Conservation (phyloP, 2,113 vertebrate species). For the Gallinago paraguaiae region DNA sequence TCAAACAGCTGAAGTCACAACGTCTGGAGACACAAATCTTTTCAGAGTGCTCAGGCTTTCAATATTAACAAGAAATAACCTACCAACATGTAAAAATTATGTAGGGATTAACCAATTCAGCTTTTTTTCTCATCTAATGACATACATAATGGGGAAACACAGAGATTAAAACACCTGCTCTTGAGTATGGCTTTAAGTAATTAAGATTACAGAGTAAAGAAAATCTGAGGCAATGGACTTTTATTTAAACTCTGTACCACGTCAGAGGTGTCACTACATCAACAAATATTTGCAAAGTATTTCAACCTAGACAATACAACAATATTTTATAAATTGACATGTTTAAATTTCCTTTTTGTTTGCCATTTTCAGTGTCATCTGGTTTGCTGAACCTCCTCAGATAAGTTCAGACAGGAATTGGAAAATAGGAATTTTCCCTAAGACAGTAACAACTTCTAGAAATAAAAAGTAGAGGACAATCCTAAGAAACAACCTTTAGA, state of each 20-base stretch:
- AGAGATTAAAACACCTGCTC: background rate
- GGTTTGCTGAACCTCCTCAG: background rate
- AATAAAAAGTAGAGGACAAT: background rate
- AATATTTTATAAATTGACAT: background rate
- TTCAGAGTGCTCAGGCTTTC: background rate
- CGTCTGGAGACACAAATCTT: background rate
- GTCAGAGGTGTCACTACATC: background rate
- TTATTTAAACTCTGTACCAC: background rate
- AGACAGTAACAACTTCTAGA: background rate
- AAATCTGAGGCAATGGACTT: background rate
- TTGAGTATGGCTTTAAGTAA: background rate
- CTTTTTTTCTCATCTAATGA: background rate
- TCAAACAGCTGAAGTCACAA: background rate
- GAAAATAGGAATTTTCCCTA: background rate
- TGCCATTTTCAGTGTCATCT: background rate
- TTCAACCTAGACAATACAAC: background rate
- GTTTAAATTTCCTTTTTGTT: background rate
- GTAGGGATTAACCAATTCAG: background rate
- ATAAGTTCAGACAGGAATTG: background rate
- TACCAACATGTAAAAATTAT: background rate
- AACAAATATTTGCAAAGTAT: background rate
- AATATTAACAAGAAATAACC: background rate
- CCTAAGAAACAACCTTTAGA: background rate
- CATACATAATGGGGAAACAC: background rate
- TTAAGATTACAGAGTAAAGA: background rate